phyloP scores from a whole-genome alignment of 2,113 vertebrate species.

The Oncorhynchus nerka region DNA sequence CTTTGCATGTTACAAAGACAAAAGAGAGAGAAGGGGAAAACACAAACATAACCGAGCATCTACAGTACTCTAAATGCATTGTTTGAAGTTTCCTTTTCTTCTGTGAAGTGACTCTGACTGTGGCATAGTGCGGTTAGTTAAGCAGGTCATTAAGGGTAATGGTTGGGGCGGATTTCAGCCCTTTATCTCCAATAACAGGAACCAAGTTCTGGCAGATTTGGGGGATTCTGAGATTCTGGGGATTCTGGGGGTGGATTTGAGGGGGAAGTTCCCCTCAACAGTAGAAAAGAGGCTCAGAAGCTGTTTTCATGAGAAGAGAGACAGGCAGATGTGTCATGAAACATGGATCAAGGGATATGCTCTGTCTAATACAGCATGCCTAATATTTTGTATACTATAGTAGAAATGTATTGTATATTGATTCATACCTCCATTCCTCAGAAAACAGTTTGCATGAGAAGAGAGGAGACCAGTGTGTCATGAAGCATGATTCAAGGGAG shows the following conservation, averaged over 20 bases:
- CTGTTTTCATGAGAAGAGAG: constrained; percentile 49
- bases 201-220: constrained; percentile 68
- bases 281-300: constrained; percentile 45
- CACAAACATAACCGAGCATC: too few relatives aligned
- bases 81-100: constrained; percentile 61
- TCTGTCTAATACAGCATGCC: constrained; percentile 9
- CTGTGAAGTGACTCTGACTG: constrained; percentile 53
- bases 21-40: constrained; percentile 23
- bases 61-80: constrained; percentile 28
- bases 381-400: too few relatives aligned
- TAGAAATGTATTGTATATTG: too few relatives aligned
- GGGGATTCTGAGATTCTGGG: constrained; percentile 70
- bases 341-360: constrained; percentile 45
- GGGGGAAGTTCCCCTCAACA: constrained; percentile 61
- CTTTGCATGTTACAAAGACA: constrained; percentile 24
- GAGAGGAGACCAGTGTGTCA: too few relatives aligned
- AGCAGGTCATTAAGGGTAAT: constrained; percentile 72
- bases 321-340: constrained; percentile 70
- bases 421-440: too few relatives aligned
- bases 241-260: constrained; percentile 65
- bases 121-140: constrained; percentile 60
- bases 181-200: constrained; percentile 69
- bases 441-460: too few relatives aligned
- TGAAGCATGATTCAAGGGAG: too few relatives aligned
- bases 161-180: constrained; percentile 62